Conservation (phyloP, 2,113 vertebrate genomes). For the Grallaria varia region DNA sequence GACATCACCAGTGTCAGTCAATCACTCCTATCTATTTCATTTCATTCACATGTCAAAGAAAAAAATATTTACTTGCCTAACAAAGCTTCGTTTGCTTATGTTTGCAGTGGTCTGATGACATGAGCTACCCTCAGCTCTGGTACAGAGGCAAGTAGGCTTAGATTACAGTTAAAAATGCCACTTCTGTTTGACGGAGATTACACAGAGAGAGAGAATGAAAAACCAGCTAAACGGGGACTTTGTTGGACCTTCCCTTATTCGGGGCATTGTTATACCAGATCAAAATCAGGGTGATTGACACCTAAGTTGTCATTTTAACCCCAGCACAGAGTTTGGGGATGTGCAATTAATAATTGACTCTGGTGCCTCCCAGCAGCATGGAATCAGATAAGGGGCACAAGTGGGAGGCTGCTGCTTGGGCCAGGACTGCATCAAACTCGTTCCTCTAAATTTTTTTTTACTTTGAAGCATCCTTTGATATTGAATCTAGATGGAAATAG, state of each 20-base stretch:
- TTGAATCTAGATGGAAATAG: not conserved
- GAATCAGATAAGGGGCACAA: not conserved
- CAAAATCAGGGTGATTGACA: slow-evolving; percentile 39
- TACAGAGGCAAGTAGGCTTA: not conserved
- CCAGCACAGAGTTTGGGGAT: not conserved
- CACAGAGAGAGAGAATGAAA: not conserved
- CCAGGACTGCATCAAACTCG: not conserved
- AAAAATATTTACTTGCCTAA: slow-evolving; percentile 29
- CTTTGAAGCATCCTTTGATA: not conserved
- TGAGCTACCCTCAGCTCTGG: not conserved
- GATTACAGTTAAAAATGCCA: slow-evolving; percentile 8
- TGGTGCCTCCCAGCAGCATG: not conserved
- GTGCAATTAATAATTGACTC: not conserved
- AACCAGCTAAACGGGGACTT: not conserved
- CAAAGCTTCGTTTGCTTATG: not conserved
- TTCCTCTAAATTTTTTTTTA: not conserved
- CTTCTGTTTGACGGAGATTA: slow-evolving; percentile 56
- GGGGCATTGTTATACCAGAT: not conserved
- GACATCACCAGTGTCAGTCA: not conserved
- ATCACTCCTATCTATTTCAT: slow-evolving; percentile 32
- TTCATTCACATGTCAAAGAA: slow-evolving; percentile 12
- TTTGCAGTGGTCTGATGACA: slow-evolving; percentile 36
- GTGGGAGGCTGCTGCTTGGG: not conserved
- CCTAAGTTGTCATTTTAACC: slow-evolving; percentile 35
- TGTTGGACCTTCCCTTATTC: not conserved